Conservation (phyloP, 2,797 vertebrate species). For the Numenius phaeopus region DNA sequence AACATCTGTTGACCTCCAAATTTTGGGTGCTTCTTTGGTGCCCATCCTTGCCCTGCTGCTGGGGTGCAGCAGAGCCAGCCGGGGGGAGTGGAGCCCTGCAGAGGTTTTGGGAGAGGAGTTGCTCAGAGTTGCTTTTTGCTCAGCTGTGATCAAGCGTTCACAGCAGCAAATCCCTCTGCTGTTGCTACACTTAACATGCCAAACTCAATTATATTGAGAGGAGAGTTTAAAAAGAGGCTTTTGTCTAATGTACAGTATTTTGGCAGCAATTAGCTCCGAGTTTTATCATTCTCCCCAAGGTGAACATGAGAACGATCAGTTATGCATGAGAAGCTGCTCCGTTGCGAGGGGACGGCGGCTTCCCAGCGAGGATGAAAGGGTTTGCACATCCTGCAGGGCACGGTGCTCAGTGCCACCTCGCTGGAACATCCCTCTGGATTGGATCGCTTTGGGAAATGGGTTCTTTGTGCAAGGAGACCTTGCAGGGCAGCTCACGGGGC, state of each 20-base stretch:
- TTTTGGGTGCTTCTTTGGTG: not conserved
- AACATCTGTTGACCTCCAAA: not conserved
- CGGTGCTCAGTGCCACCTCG: not conserved
- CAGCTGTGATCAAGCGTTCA: not conserved
- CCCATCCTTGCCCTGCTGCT: accelerated
- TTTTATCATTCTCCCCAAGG: not conserved
- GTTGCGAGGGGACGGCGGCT: not conserved
- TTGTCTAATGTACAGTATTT: not conserved
- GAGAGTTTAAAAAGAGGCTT: not conserved
- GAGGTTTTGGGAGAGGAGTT: not conserved
- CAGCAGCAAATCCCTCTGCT: not conserved
- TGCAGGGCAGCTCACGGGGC: not conserved
- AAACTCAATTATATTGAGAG: not conserved
- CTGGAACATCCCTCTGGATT: accelerated
- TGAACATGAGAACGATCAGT: not conserved
- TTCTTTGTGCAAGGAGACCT: not conserved
- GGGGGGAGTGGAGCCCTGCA: accelerated
- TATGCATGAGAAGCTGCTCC: not conserved
- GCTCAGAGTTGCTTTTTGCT: not conserved
- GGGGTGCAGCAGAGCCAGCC: not conserved
- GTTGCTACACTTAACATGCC: not conserved
- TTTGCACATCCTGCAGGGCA: not conserved
- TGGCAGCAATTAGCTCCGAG: not conserved
- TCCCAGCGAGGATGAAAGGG: not conserved
- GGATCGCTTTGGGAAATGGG: not conserved